A percentile compares a stretch with the other conserved stretches of the same genome.
These are phyloP conservation scores for Dendrolimus houi DNA, from an alignment of 2,888 invertebrate species.

Conservation along the genomic window DNA sequence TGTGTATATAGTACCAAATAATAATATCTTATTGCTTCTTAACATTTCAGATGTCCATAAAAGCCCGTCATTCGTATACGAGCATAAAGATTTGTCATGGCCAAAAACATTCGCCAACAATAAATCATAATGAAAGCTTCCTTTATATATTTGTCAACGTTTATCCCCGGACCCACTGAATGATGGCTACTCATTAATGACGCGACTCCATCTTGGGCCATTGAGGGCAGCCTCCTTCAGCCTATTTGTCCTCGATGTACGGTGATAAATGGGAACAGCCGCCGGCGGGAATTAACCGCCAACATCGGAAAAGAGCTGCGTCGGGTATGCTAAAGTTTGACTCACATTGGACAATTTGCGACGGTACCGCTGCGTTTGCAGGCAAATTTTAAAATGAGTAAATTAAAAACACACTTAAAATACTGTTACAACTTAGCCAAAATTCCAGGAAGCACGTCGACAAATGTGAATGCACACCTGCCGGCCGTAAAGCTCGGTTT, in stretches of 20 bases:
- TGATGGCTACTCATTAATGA: slow-evolving; percentile 57
- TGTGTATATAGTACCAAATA: no score
- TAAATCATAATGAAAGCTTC: slow-evolving; percentile 55
- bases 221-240: slow-evolving; percentile 50
- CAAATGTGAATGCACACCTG: no score
- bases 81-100: background rate
- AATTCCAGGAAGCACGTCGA: no score
- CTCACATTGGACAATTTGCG: slow-evolving; percentile 11
- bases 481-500: no score
- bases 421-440: no score
- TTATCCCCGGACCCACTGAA: slow-evolving; percentile 46
- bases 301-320: slow-evolving; percentile 22
- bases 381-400: no score
- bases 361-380: slow-evolving; percentile 2
- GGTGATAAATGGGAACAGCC: slow-evolving; percentile 53
- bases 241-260: slow-evolving; percentile 52
- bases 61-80: background rate
- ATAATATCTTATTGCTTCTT: background rate
- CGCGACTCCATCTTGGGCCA: slow-evolving; percentile 45
- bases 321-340: background rate
- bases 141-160: slow-evolving; percentile 63
- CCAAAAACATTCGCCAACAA: slow-evolving; percentile 22
- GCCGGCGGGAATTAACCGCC: slow-evolving; percentile 35
- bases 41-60: background rate
- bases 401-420: no score